Base-by-base conservation (phyloP, 2,888 invertebrate species). In the Adineta ricciae region DNA sequence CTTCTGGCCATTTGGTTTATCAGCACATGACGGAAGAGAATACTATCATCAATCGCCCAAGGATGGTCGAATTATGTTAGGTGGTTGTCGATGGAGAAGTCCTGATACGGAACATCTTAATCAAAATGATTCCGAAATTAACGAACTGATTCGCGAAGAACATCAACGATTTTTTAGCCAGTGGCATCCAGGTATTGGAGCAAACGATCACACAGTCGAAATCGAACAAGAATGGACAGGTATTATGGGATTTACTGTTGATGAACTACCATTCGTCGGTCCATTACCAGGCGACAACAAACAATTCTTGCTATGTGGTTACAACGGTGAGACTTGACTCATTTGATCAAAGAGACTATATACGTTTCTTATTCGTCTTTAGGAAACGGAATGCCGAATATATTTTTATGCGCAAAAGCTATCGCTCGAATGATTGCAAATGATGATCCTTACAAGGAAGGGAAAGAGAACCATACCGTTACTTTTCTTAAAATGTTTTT, bases 221-320 rank as follows among this genome's bases (percentile, higher is more conserved):
- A 73, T 73, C 24, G 73, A 73, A 19, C 73, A 73, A 38, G 73
- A 73, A 73, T 73, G 73, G 73, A 38, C 73, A 36, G 73, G 73
- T 41, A 73, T 73, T 41, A 36, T 73, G 73, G 38, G 9, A 21
- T 36, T 73, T 73, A 73, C 73, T 73, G 14, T 24, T 73, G 73
- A 73, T 73, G n/a, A 73, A n/a, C 7, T 73, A 73, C 73, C 73
- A 21, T 38, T 73, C 9, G n/a, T 73, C 24, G 73, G 73, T n/a
- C 36, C 38, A 24, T 41, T 73, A 73, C 73, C 64, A 32, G 14
- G 27, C 0, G 64, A 64, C 16, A 64, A 32, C 32, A 64, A 32
- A 32, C 64, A 64, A 64, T 64, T 32, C 32, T 27, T 64, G 2
- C 32, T 64, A 32, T 21, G 32, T 64, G 64, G 64, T 64, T 64